A percentile compares a stretch with the other conserved stretches of the same genome.
phyloP scores from a whole-genome alignment of 2,797 vertebrate species.

The Sebastes dallii region DNA sequence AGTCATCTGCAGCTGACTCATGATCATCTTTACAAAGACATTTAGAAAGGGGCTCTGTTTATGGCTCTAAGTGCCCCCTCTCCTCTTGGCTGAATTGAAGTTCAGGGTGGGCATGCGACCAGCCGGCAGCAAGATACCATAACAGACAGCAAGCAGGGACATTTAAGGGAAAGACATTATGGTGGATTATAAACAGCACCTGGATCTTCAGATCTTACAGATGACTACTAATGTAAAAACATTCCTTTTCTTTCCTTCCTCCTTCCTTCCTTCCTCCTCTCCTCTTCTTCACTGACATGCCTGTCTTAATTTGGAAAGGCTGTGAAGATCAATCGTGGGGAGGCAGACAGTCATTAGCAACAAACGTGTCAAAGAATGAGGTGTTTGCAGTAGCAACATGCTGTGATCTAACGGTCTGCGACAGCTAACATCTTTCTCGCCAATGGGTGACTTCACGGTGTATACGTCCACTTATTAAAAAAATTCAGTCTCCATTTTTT shows the following conservation, averaged over 20 bases:
- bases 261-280: neutral
- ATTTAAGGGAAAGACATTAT: constrained; percentile 60
- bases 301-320: neutral
- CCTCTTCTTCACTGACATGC: neutral
- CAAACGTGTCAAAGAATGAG: constrained; percentile 8
- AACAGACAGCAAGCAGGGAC: constrained; percentile 56
- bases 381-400: constrained; percentile 15
- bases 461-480: too few species aligned
- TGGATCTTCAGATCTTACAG: neutral
- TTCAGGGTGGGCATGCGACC: neutral
- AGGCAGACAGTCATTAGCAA: neutral
- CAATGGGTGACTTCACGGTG: too few species aligned
- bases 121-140: constrained; percentile 25
- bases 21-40: neutral
- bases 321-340: neutral
- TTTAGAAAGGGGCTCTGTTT: constrained; percentile 8
- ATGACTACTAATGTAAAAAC: neutral
- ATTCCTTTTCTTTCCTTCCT: neutral
- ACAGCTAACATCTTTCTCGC: too few species aligned
- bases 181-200: constrained; percentile 46
- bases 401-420: neutral
- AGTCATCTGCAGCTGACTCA: constrained; percentile 21
- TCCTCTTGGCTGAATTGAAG: constrained; percentile 8
- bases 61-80: neutral
- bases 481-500: too few species aligned